phyloP scores from a whole-genome alignment of 2,797 vertebrate species.

The Lutjanus argentimaculatus region DNA sequence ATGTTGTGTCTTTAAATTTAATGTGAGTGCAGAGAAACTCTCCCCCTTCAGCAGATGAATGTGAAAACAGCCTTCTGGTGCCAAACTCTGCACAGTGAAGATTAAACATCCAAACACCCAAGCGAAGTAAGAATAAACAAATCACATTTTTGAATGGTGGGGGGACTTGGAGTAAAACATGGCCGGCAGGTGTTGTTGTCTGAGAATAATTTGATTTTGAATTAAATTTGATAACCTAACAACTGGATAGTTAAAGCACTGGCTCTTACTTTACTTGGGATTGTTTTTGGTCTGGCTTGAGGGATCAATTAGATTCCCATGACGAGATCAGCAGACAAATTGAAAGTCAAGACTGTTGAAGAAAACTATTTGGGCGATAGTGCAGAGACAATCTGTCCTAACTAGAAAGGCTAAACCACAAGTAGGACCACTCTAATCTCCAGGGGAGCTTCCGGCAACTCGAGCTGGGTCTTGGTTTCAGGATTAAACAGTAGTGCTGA shows the following conservation, averaged over 20 bases:
- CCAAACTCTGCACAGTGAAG: background rate
- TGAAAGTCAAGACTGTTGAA: constrained; percentile 11
- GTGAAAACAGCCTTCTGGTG: constrained; percentile 2
- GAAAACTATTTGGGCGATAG: constrained; percentile 10
- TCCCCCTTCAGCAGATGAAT: constrained; percentile 13
- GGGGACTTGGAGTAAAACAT: background rate
- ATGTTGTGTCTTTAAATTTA: background rate
- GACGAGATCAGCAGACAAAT: constrained; percentile 13
- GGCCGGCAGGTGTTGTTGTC: background rate
- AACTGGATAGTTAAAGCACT: background rate
- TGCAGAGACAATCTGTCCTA: constrained; percentile 30
- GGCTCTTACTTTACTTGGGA: background rate
- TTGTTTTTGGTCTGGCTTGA: constrained; percentile 1
- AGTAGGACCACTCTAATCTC: background rate
- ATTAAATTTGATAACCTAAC: background rate
- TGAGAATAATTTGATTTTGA: background rate
- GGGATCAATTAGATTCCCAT: constrained; percentile 6
- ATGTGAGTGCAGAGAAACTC: background rate
- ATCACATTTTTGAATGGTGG: background rate
- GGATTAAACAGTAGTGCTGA: constrained; percentile 25
- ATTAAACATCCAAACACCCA: background rate
- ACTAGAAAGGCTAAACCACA: constrained; percentile 27
- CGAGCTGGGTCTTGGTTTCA: constrained; percentile 4
- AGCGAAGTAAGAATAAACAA: constrained; percentile 1
- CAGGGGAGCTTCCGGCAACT: constrained; percentile 7